Evolutionary conservation across 2,888 invertebrate species (phyloP).

Genomic region (Thereva nobilitata): DNA sequence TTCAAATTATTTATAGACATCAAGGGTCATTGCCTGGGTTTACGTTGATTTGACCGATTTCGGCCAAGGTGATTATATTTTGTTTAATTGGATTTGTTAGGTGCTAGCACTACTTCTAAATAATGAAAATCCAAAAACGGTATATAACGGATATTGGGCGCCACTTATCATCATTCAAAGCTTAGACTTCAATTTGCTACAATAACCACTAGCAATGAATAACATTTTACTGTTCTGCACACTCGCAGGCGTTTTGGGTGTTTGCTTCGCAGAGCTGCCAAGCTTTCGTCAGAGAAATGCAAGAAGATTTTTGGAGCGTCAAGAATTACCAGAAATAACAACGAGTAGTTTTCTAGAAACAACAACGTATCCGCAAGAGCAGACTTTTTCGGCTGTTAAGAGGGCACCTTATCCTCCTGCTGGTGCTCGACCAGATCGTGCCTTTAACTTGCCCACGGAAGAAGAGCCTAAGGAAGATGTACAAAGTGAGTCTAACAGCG

Average conservation of each 20-base stretch:
- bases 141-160: too few species aligned
- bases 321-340: constrained; percentile 12
- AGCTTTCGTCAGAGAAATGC: constrained; percentile 14
- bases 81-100: constrained; percentile 4
- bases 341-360: constrained; percentile 3
- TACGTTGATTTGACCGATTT: constrained; percentile 11
- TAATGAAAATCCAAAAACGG: too few species aligned
- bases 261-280: constrained; percentile 18
- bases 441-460: constrained; percentile 35
- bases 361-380: constrained; percentile 22
- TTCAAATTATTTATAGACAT: constrained; percentile 6
- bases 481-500: neutral
- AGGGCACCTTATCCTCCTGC: constrained; percentile 29
- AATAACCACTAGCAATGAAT: constrained; percentile 5
- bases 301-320: constrained; percentile 12
- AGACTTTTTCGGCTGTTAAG: constrained; percentile 24
- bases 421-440: constrained; percentile 36
- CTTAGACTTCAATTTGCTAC: too few species aligned
- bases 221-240: neutral
- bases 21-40: constrained; percentile 17
- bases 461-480: constrained; percentile 4
- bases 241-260: neutral
- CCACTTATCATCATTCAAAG: too few species aligned
- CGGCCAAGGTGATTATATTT: constrained; percentile 11
- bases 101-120: too few species aligned